Percentiles rank a stretch among this genome's conserved stretches.
Conservation (phyloP, 1,140 invertebrate species). For the Saccostrea cuccullata region DNA sequence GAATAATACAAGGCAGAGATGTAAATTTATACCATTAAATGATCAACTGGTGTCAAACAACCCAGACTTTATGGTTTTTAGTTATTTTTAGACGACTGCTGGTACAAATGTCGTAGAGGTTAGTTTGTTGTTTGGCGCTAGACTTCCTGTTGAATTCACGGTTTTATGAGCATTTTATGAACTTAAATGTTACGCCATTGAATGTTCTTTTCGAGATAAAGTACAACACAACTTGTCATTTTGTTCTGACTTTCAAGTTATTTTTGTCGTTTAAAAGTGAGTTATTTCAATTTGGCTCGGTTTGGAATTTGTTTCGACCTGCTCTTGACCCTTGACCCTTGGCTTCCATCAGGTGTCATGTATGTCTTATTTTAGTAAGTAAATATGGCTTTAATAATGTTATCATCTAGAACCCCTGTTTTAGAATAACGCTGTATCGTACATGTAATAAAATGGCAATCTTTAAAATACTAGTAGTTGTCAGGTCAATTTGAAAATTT, state of each 20-base stretch:
- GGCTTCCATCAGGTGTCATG: no score
- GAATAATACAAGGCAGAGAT: not conserved
- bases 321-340: no score
- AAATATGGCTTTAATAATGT: no score
- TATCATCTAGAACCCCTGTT: no score
- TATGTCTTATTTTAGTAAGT: no score
- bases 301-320: no score
- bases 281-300: no score
- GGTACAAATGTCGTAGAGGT: not conserved
- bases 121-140: not conserved
- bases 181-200: not conserved
- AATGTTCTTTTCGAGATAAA: not conserved
- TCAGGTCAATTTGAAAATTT: no score
- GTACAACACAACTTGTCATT: not conserved
- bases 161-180: not conserved
- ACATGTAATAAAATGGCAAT: no score
- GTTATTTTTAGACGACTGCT: not conserved
- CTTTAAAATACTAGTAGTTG: no score
- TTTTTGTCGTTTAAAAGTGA: no score
- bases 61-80: not conserved
- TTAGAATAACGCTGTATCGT: no score
- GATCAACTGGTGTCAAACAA: not conserved
- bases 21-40: not conserved
- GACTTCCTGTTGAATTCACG: constrained; percentile 4
- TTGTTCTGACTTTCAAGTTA: not conserved